Base-by-base conservation (phyloP, 2,797 vertebrate species). In the Myotis planiceps region DNA sequence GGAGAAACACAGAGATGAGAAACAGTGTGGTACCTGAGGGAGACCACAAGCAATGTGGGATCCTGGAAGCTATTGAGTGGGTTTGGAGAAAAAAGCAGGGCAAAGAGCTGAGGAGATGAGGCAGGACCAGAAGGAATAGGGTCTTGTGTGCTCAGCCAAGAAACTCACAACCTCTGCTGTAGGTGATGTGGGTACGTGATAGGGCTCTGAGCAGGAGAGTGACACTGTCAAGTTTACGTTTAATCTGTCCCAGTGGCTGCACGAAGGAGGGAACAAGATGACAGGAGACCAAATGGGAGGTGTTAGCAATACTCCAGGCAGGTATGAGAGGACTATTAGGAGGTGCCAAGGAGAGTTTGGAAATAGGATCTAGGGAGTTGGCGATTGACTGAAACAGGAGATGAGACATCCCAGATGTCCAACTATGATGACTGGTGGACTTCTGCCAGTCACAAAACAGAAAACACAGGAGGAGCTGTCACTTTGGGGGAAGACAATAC, bases 11-110 rank as follows among this genome's bases (percentile, higher is more conserved):
- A 47, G 23, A 88, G 53, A 25, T 18, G 53, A 85, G 72, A 78
- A 84, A n/a, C 3, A 58, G 0, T 32, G 4, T 1, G 18, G 34
- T 32, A 18, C 6, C 3, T 1, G 4, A 19, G 27, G 39, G 15
- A 39, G 27, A 58, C 15, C 5, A 39, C 4, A 37, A 65, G 21
- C 3, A 21, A 14, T 10, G 1, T 88, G 34, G 34, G 45, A 29
- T 19, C 21, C 37, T 42, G 6, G 12, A 75, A 78, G n/a, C 13
- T n/a, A 53, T 4, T 6, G 80, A 69, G 51, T 32, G 9, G 18
- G 21, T 18, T 6, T 4, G 16, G 5, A 55, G 13, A 45, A 29
- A n/a, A 12, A n/a, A 37, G 5, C 5, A 25, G 4, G 51, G 6
- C 16, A n/a, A 27, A 10, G n/a, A 60, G 16, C 6, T 42, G 23